Percentiles rank a stretch among this genome's conserved stretches.
Conservation (phyloP, 2,888 invertebrate species). For the Therioaphis trifolii region DNA sequence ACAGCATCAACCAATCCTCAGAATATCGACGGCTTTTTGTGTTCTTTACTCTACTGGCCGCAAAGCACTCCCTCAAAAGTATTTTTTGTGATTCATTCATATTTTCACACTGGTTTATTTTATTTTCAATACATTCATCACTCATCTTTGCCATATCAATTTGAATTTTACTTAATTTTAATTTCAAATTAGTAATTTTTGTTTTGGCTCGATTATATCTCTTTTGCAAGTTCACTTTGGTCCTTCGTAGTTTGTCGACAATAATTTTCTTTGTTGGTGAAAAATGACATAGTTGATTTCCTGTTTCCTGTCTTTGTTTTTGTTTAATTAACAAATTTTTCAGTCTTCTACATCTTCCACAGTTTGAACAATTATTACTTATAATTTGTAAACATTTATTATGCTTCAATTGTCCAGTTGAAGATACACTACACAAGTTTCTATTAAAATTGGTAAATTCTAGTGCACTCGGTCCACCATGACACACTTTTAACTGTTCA, state of each 20-base stretch:
- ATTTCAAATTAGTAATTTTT: constrained; percentile 8
- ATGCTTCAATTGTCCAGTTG: no score
- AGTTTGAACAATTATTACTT: no score
- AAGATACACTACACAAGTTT: background rate
- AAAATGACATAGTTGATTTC: constrained; percentile 2
- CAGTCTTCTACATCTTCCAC: no score
- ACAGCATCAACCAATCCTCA: constrained; percentile 7
- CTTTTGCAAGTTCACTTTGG: background rate
- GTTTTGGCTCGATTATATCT: constrained; percentile 8
- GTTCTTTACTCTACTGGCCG: background rate
- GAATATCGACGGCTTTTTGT: background rate
- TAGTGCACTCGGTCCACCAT: constrained; percentile 8
- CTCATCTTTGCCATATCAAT: no score
- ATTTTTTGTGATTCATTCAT: no score
- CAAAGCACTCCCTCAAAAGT: background rate
- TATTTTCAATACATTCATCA: no score
- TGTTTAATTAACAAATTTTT: background rate
- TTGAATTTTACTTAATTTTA: no score
- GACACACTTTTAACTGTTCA: constrained; percentile 4
- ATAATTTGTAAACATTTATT: no score
- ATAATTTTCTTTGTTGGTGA: constrained; percentile 2
- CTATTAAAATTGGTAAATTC: background rate
- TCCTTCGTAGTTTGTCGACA: constrained; percentile 8
- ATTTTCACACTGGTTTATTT: no score
- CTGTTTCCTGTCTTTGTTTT: constrained; percentile 8